Conservation (phyloP, 2,797 vertebrate species). For the Numenius phaeopus region DNA sequence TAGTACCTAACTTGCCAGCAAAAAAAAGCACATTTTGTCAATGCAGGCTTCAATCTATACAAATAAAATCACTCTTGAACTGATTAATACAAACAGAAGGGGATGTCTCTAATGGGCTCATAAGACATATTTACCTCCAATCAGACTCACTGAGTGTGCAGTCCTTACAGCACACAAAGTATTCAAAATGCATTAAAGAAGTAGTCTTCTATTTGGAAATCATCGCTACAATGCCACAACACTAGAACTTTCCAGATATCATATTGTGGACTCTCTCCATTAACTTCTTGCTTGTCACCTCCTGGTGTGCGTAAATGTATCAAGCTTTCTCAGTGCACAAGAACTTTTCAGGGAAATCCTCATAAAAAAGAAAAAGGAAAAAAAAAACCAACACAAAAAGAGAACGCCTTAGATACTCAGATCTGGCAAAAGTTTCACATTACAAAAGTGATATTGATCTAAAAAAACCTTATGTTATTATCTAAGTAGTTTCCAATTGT, state of each 20-base stretch:
- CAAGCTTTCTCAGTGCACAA: slow-evolving; percentile 41
- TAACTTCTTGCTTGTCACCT: slow-evolving; percentile 30
- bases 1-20: not conserved
- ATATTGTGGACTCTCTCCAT: not conserved
- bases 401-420: slow-evolving; percentile 18
- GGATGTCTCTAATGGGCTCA: not conserved
- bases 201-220: slow-evolving; percentile 16
- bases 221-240: not conserved
- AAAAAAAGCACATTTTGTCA: not conserved
- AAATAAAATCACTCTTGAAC: not conserved
- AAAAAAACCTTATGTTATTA: slow-evolving; percentile 74
- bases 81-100: not conserved
- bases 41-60: not conserved
- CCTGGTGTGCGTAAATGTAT: not conserved
- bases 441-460: slow-evolving; percentile 75
- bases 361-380: slow-evolving; percentile 23
- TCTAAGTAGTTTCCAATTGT: slow-evolving; percentile 80
- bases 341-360: slow-evolving; percentile 66
- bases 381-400: not conserved
- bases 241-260: slow-evolving; percentile 19
- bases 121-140: not conserved
- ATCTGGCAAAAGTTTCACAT: slow-evolving; percentile 70
- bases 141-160: not conserved
- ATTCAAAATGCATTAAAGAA: slow-evolving; percentile 9
- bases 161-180: not conserved